Evolutionary conservation across 2,888 invertebrate genomes (phyloP), one percentile per base, ranked within the genome.

Genomic region (Hylaea fasciaria): DNA sequence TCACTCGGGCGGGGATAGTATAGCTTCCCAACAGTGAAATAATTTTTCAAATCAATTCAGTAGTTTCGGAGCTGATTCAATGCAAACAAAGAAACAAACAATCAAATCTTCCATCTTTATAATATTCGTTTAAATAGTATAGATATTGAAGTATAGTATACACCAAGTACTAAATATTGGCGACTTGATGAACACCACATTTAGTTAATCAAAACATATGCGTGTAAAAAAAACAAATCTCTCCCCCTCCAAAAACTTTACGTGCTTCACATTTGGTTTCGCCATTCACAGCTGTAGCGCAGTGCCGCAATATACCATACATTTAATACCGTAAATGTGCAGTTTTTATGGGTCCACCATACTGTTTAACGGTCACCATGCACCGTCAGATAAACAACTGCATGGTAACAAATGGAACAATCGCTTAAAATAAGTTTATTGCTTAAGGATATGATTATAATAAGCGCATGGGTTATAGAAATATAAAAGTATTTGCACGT

Each of bases 301-400:
- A 68, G 57, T 66, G 66, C 67, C 66, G 22, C 65, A 73, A 71
- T 64, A n/a, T n/a, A n/a, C n/a, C n/a, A n/a, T n/a, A 72, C 73
- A 73, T 73, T 71, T 75, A 73, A 60, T 65, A 47, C 68, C 74
- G 82, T 78, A 83, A 89, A 85, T 85, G 82, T 77, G 78, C 75
- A 79, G 66, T 77, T 73, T 84, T 88, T 80, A 83, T 76, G 76
- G 76, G 80, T 65, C 70, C 72, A 69, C 66, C 72, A 74, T 62
- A 75, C 72, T 58, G 70, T 68, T 79, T 78, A 79, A 83, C 68
- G 74, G 70, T 64, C 76, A 69, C 76, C 74, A 72, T 74, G 64
- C 72, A 66, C 66, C 56, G 68, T 72, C 78, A 73, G 71, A 80
- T 85, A 87, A 86, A 87, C 86, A 76, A 77, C 69, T 43, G 50